Evolutionary conservation across 2,888 invertebrate species (phyloP).

Genomic region (Pycnomerus fuliginosus): DNA sequence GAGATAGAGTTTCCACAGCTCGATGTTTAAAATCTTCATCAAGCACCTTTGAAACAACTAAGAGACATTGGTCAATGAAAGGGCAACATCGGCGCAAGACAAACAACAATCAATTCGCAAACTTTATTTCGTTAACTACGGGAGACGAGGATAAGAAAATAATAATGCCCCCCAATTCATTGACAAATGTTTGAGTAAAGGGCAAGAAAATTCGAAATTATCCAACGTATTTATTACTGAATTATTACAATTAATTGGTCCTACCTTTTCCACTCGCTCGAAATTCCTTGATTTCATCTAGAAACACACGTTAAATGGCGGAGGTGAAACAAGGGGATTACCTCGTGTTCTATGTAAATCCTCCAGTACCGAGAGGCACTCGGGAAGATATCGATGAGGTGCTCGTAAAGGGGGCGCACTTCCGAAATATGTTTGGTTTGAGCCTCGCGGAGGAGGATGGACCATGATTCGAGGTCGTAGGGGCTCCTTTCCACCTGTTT

Average conservation of each 20-base stretch:
- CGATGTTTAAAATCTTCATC: slow-evolving; percentile 98
- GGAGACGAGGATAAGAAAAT: slow-evolving; percentile 26
- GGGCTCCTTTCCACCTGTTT: slow-evolving; percentile 83
- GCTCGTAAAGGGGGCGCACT: slow-evolving; percentile 89
- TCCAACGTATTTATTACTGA: slow-evolving; percentile 1
- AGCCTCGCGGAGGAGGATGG: slow-evolving; percentile 89
- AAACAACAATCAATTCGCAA: slow-evolving; percentile 30
- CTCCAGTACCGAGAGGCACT: slow-evolving; percentile 98
- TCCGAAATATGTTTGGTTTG: slow-evolving; percentile 86
- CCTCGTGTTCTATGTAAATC: slow-evolving; percentile 97
- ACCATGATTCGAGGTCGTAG: slow-evolving; percentile 98
- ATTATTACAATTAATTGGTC: slow-evolving; percentile 8
- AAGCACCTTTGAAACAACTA: slow-evolving; percentile 97
- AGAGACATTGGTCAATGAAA: slow-evolving; percentile 41
- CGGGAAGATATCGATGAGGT: slow-evolving; percentile 90
- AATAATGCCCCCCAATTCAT: slow-evolving; percentile 33
- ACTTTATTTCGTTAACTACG: slow-evolving; percentile 23
- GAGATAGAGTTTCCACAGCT: slow-evolving; percentile 97
- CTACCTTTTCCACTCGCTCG: slow-evolving; percentile 98
- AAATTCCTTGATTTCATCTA: slow-evolving; percentile 97
- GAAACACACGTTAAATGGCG: slow-evolving; percentile 24
- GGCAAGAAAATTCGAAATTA: background rate
- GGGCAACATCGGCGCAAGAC: slow-evolving; percentile 33
- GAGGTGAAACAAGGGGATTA: slow-evolving; percentile 45
- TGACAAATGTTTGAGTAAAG: slow-evolving; percentile 37